Evolutionary conservation across 2,113 vertebrate genomes (phyloP).

Genomic region (Eulemur macaco): DNA sequence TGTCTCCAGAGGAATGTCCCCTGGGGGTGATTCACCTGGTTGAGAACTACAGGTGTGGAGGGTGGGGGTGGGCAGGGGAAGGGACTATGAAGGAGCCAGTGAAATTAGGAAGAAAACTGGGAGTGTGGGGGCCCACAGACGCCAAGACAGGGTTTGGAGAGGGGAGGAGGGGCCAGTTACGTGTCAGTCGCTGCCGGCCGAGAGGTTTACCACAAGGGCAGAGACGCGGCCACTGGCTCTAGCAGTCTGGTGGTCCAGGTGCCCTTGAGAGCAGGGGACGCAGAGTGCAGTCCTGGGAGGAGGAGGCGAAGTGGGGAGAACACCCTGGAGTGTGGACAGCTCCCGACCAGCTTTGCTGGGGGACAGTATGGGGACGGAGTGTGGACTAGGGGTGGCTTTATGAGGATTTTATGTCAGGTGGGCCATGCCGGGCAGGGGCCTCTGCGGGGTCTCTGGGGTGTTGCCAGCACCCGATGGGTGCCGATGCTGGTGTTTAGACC

Average conservation of each 20-base stretch:
- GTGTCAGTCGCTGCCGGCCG: no score
- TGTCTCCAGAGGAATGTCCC: not conserved
- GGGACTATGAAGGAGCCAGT: not conserved
- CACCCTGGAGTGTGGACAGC: not conserved
- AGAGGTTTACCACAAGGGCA: no score
- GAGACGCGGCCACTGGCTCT: not conserved
- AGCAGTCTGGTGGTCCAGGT: accelerated
- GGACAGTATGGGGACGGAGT: not conserved
- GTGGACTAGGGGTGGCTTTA: not conserved
- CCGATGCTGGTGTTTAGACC: not conserved
- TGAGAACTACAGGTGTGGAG: not conserved
- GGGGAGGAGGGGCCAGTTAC: not conserved
- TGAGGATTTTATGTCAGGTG: not conserved
- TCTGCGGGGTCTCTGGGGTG: not conserved
- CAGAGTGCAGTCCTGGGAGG: not conserved
- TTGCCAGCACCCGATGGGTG: not conserved
- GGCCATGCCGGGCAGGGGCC: not conserved
- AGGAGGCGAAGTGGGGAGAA: not conserved
- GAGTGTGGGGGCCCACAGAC: accelerated
- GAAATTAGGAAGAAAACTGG: not conserved
- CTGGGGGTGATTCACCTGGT: accelerated
- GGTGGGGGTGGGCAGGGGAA: not conserved
- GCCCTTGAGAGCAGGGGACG: not conserved
- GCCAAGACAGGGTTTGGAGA: not conserved
- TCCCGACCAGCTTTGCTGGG: not conserved